phyloP scores from a whole-genome alignment of 2,797 vertebrate genomes.

The Poeciliopsis gracilis region DNA sequence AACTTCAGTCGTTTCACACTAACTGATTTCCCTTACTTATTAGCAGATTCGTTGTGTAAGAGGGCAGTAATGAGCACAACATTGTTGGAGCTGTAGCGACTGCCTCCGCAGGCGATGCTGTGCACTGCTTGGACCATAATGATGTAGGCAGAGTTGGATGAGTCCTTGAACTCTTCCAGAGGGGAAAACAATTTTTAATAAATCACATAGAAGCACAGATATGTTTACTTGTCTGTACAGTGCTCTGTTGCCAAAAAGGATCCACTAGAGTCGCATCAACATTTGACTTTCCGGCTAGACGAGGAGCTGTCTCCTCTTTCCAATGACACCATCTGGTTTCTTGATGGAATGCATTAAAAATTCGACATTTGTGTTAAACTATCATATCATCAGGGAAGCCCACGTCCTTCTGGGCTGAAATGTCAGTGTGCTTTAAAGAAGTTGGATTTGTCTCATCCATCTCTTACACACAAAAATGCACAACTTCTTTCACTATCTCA shows the following conservation, averaged over 20 bases:
- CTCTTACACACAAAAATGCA: constrained; percentile 7
- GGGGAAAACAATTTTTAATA: not conserved
- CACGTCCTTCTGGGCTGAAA: constrained; percentile 26
- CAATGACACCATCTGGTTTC: constrained; percentile 27
- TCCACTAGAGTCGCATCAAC: constrained; percentile 1
- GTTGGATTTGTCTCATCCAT: constrained; percentile 16
- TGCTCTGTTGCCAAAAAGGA: not conserved
- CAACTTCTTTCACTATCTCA: not conserved
- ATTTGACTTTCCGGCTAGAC: not conserved
- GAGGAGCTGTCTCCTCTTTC: constrained; percentile 12
- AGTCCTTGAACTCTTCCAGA: constrained; percentile 12
- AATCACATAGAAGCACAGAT: not conserved
- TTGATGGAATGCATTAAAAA: constrained; percentile 24
- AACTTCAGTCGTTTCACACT: constrained; percentile 47
- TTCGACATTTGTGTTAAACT: constrained; percentile 14
- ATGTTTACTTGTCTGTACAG: not conserved
- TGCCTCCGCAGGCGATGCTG: constrained; percentile 22
- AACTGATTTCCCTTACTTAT: constrained; percentile 44
- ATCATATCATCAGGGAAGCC: constrained; percentile 20
- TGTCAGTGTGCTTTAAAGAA: constrained; percentile 2
- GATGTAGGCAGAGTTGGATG: constrained; percentile 2
- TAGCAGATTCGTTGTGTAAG: constrained; percentile 53
- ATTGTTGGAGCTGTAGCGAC: constrained; percentile 37
- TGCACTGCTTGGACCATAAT: constrained; percentile 1
- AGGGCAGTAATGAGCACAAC: constrained; percentile 47